These are phyloP conservation scores for Heloderma charlesbogerti DNA, from an alignment of 2,113 vertebrate genomes.

Conservation along the genomic window DNA sequence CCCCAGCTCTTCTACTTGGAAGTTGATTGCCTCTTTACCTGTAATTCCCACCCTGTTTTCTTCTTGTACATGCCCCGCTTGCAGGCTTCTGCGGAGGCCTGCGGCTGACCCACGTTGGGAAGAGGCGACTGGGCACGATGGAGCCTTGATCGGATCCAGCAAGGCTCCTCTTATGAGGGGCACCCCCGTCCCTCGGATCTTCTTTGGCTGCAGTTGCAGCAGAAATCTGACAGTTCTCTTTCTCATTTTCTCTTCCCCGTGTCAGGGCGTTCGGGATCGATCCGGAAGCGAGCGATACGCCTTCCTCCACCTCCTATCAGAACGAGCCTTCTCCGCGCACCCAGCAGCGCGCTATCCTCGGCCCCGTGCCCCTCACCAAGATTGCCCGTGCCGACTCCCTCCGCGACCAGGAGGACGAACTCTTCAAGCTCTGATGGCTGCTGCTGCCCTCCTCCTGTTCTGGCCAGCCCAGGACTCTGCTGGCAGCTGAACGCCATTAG, in stretches of 20 bases:
- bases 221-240: background rate
- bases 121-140: background rate
- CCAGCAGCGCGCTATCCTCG: constrained; percentile 74
- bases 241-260: background rate
- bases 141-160: background rate
- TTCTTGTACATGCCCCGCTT: no score
- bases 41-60: no score
- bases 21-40: no score
- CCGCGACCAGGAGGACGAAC: constrained; percentile 87
- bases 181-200: rapidly evolving
- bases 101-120: background rate
- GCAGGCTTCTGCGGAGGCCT: background rate
- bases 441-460: background rate
- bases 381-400: constrained; percentile 81
- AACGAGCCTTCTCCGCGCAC: constrained; percentile 54
- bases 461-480: background rate
- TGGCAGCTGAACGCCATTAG: background rate
- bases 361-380: constrained; percentile 81
- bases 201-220: rapidly evolving
- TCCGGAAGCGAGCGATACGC: constrained; percentile 23
- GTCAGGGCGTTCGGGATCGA: constrained; percentile 77
- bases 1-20: no score
- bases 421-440: constrained; percentile 85
- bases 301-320: constrained; percentile 4
- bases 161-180: background rate